Percentiles rank a stretch among this genome's conserved stretches.
phyloP scores from a whole-genome alignment of 2,888 invertebrate genomes.

The Nematopogon swammerdamellus region DNA sequence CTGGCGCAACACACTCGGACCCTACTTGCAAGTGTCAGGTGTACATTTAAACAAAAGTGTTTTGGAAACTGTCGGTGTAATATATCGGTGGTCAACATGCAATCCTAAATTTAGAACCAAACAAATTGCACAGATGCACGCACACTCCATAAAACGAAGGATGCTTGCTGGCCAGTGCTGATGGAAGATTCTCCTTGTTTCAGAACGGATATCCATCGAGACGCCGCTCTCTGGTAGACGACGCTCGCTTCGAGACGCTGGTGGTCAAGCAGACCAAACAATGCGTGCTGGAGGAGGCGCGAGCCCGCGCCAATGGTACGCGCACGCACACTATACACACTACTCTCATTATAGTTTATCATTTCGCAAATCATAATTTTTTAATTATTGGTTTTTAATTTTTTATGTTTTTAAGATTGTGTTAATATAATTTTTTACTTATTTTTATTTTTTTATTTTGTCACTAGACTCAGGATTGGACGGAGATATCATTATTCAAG shows the following conservation, averaged over 20 bases:
- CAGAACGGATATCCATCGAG: constrained; percentile 97
- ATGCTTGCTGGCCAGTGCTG: no score
- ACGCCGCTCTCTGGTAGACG: constrained; percentile 93
- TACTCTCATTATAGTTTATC: no score
- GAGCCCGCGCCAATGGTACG: constrained; percentile 85
- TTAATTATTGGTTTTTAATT: constrained; percentile 12
- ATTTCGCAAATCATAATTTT: no score
- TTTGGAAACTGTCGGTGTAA: no score
- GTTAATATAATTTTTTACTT: constrained; percentile 18
- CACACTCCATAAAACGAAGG: no score
- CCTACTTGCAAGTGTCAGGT: no score
- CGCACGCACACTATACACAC: constrained; percentile 20
- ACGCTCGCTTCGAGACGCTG: constrained; percentile 95
- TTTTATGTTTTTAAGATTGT: no score
- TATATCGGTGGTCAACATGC: no score
- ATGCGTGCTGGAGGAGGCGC: constrained; percentile 87
- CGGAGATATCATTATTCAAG: constrained; percentile 60
- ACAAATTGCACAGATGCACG: no score
- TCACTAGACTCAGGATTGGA: constrained; percentile 62
- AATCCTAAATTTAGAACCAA: no score
- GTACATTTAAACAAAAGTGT: no score
- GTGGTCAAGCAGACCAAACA: constrained; percentile 95
- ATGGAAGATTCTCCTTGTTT: constrained; percentile 27
- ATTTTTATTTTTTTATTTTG: constrained; percentile 18
- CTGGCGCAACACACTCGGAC: no score